A percentile compares a stretch with the other conserved stretches of the same genome.
These are phyloP conservation scores for Trochalopteron elliotii DNA, from an alignment of 2,113 vertebrate genomes.

Conservation along the genomic window DNA sequence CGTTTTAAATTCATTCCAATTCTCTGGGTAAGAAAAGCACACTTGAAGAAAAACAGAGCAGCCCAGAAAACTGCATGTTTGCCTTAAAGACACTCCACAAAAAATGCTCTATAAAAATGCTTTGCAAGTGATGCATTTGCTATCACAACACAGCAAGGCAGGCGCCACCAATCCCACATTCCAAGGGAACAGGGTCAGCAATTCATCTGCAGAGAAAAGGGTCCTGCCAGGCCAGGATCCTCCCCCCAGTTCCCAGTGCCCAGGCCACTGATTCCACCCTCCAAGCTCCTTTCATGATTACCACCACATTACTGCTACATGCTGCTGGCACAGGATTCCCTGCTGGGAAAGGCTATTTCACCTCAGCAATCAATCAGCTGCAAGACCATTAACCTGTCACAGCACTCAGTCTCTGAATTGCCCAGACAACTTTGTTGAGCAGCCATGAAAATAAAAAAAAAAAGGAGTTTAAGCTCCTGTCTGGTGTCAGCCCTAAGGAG, in stretches of 20 bases:
- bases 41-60: neutral
- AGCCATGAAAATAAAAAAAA: neutral
- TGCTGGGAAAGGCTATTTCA: slow-evolving; percentile 16
- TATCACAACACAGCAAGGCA: neutral
- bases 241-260: neutral
- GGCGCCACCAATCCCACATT: neutral
- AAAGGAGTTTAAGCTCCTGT: neutral
- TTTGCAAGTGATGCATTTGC: neutral
- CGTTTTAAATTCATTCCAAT: neutral
- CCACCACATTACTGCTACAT: neutral
- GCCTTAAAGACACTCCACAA: neutral
- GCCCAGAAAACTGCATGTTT: neutral
- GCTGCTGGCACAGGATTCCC: neutral
- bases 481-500: neutral
- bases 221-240: neutral
- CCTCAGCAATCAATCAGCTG: neutral
- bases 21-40: neutral
- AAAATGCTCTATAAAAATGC: neutral
- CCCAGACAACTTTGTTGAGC: neutral
- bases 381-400: slow-evolving; percentile 10
- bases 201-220: neutral
- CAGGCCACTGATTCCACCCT: neutral
- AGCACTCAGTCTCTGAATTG: neutral
- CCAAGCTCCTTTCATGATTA: neutral
- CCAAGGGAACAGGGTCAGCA: neutral